Conservation (phyloP, 2,888 invertebrate species). For the Mesorhabditis belari region DNA sequence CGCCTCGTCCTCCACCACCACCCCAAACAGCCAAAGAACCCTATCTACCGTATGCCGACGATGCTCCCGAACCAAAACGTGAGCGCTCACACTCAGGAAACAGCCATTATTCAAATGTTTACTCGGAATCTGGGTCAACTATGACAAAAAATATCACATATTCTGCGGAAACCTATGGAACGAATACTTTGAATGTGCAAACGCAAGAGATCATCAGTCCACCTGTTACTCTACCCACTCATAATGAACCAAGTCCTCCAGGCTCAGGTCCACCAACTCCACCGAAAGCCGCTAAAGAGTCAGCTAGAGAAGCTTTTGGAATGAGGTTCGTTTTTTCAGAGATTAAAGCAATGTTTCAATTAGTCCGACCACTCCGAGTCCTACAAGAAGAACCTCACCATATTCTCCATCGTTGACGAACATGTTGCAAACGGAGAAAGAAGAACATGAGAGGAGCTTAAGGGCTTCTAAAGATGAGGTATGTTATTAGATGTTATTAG, state of each 20-base stretch:
- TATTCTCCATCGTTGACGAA: no score
- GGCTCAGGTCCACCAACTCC: neutral
- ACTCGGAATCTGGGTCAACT: neutral
- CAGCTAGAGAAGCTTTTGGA: neutral
- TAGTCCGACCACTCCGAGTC: no score
- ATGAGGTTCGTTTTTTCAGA: neutral
- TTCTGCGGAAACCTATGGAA: neutral
- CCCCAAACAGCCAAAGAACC: neutral
- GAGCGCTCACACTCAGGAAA: no score
- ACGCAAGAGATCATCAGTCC: neutral
- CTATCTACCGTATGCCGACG: neutral
- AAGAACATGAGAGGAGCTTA: no score
- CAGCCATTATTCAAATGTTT: no score
- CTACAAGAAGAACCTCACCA: no score
- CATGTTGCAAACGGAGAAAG: no score
- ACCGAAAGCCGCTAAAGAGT: neutral
- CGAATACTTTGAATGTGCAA: neutral
- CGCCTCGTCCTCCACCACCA: neutral
- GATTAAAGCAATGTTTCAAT: neutral
- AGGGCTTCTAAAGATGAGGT: no score
- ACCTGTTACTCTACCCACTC: neutral
- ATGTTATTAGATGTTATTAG: no score
- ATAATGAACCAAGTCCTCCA: neutral
- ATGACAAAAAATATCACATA: neutral
- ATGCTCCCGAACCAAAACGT: neutral